phyloP scores from a whole-genome alignment of 2,113 vertebrate genomes.

The Chaetops frenatus region DNA sequence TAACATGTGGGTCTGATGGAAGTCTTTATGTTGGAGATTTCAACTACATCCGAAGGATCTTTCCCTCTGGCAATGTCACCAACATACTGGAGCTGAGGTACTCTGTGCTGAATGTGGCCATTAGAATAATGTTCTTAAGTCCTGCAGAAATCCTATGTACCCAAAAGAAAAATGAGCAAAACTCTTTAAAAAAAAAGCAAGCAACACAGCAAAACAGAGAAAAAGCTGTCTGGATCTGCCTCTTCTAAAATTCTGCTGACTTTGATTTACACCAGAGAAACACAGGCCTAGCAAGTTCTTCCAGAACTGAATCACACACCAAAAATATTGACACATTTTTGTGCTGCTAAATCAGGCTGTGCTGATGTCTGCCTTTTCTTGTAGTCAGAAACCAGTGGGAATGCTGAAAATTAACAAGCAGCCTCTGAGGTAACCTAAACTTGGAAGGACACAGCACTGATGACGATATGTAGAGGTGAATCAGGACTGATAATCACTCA shows the following conservation, averaged over 20 bases:
- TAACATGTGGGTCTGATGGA: constrained; percentile 90
- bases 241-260: constrained; percentile 3
- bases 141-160: neutral
- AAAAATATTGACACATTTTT: neutral
- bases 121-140: neutral
- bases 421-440: neutral
- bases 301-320: neutral
- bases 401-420: constrained; percentile 14
- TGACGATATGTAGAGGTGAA: neutral
- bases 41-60: constrained; percentile 97
- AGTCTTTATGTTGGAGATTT: constrained; percentile 98
- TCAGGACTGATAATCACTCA: neutral
- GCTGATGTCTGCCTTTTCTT: neutral
- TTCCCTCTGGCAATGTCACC: constrained; percentile 95
- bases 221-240: neutral
- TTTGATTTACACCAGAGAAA: constrained; percentile 14
- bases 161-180: neutral
- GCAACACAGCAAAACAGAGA: neutral
- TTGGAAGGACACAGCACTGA: neutral
- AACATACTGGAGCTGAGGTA: constrained; percentile 97
- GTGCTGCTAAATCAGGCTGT: neutral
- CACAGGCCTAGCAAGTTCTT: neutral
- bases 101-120: neutral
- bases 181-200: neutral
- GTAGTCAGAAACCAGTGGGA: neutral